Percentiles rank a stretch among this genome's conserved stretches.
Conservation (phyloP, 2,888 invertebrate species). For the Mesoligia furuncula region DNA sequence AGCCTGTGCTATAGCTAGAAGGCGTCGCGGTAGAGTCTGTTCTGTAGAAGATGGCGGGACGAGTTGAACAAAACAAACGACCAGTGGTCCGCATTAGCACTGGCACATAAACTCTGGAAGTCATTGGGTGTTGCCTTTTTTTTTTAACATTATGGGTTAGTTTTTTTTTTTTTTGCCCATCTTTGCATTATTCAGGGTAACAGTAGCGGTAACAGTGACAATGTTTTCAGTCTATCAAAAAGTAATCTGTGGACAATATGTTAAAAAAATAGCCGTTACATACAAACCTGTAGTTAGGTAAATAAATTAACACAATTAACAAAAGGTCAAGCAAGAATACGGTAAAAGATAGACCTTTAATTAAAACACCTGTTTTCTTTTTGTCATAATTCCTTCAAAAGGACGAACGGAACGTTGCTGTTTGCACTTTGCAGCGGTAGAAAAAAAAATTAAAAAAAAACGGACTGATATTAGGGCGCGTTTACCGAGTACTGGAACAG, state of each 20-base stretch:
- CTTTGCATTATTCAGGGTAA: not conserved
- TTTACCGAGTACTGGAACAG: slow-evolving; percentile 21
- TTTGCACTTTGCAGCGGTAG: not conserved
- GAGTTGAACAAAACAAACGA: not conserved
- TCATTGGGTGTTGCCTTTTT: too few relatives aligned
- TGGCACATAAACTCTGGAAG: too few relatives aligned
- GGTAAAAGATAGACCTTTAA: not conserved
- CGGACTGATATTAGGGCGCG: not conserved
- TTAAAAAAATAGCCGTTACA: slow-evolving; percentile 5
- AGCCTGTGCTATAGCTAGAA: not conserved
- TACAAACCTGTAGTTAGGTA: not conserved
- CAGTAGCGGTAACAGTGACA: not conserved
- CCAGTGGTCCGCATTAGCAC: too few relatives aligned
- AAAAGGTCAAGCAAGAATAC: slow-evolving; percentile 26
- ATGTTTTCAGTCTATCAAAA: too few relatives aligned
- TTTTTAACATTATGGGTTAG: too few relatives aligned
- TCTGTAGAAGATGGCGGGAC: too few relatives aligned
- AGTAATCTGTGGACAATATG: too few relatives aligned
- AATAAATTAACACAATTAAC: not conserved
- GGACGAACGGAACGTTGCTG: slow-evolving; percentile 11
- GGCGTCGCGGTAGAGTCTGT: not conserved
- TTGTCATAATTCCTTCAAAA: slow-evolving; percentile 6
- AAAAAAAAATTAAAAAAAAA: slow-evolving; percentile 25
- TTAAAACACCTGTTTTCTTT: slow-evolving; percentile 35
- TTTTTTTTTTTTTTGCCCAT: not conserved